Conservation (phyloP, 2,888 invertebrate genomes). For the Nasonovia ribisnigri region DNA sequence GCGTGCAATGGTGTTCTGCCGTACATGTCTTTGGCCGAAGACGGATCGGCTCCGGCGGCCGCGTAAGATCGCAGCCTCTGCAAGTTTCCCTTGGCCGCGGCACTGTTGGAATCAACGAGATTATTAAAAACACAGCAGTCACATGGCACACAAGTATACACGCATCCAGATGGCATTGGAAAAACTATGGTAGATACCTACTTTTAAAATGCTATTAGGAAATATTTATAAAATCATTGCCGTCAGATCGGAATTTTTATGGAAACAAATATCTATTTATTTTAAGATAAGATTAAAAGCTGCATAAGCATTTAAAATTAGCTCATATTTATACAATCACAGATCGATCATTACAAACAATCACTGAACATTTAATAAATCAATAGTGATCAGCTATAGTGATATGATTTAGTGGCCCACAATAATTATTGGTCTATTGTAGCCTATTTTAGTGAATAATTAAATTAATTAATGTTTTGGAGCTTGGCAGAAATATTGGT, state of each 20-base stretch:
- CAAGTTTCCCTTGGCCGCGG: conserved; percentile 76
- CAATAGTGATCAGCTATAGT: not conserved
- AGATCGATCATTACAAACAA: not conserved
- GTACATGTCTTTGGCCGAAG: conserved; percentile 74
- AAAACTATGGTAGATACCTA: not conserved
- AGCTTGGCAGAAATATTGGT: not conserved
- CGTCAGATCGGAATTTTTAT: not conserved
- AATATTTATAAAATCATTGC: not conserved
- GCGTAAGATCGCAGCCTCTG: conserved; percentile 75
- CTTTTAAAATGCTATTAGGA: not conserved
- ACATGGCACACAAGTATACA: not conserved
- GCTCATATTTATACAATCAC: not conserved
- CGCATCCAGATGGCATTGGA: not conserved
- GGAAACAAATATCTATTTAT: not conserved
- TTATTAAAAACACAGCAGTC: not conserved
- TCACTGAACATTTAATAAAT: not conserved
- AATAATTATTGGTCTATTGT: not conserved
- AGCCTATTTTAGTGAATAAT: not conserved
- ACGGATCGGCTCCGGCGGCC: conserved; percentile 79
- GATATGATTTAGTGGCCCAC: not conserved
- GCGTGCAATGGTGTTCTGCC: conserved; percentile 80
- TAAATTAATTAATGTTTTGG: not conserved
- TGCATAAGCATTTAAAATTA: not conserved
- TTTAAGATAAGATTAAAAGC: not conserved
- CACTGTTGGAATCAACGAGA: conserved; percentile 69